Base-by-base conservation (phyloP, 2,113 vertebrate genomes). In the Rafetus swinhoei region DNA sequence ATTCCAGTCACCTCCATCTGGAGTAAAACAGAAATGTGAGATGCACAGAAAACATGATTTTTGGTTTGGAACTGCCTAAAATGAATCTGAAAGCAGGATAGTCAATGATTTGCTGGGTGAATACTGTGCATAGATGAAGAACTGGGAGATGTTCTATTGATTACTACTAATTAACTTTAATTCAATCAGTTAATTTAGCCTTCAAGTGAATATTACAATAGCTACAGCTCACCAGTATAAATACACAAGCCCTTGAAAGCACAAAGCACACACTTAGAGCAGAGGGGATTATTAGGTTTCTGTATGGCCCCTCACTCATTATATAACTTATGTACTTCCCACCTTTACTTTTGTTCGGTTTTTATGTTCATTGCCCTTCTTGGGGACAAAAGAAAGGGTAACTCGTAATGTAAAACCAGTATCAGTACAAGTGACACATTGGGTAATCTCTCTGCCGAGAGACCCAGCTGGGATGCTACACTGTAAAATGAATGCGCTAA, bases 181-280 rank as follows among this genome's bases (percentile, higher is more conserved):
- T 77, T 89, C 88, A 81, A 93, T 88, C 93, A 93, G 88, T 79
- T 72, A 95, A 92, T 84, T 85, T 89, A 94, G 35, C 52, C 53
- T 95, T 93, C 65, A 54, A 29, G 13, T n/a, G 59, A 84, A 79
- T 82, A 81, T 3, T 27, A 39, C n/a, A 79, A 91, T 50, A 54
- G 52, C 57, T 92, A 69, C 29, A n/a, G 69, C 77, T 56, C 32
- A 88, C 50, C 84, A 90, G 83, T 85, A 89, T 50, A 81, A 69
- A 85, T 32, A 90, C 29, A 39, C 85, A 65, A 65, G 84, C 56
- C 59, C 55, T 2, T 87, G 56, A 90, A 94, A 94, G 29, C 39
- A 62, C n/a, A 83, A 7, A 35, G 45, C 21, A 56, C 52, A 87
- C 57, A 69, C 21, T 57, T 32, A 80, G 10, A 80, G 60, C 16